These are phyloP conservation scores for Geococcyx californianus DNA, from an alignment of 2,113 vertebrate species.

Conservation along the genomic window DNA sequence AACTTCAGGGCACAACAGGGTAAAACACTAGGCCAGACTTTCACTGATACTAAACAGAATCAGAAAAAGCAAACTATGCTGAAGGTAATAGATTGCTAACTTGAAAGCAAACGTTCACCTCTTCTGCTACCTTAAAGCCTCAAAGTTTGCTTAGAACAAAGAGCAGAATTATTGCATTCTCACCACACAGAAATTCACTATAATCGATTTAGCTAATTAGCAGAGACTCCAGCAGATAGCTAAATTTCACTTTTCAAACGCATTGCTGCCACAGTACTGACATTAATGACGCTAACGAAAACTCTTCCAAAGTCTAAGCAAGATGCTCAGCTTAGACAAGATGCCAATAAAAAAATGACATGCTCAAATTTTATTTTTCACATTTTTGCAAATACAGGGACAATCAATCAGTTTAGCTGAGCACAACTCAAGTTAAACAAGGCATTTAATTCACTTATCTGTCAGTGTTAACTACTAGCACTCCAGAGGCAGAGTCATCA, in stretches of 20 bases:
- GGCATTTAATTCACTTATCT: not conserved
- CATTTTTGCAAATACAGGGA: slow-evolving; percentile 10
- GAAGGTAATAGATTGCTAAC: not conserved
- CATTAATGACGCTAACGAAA: not conserved
- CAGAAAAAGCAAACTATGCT: not conserved
- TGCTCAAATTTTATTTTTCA: not conserved
- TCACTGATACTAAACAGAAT: not conserved
- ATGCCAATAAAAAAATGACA: slow-evolving; percentile 6
- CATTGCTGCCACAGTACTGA: not conserved
- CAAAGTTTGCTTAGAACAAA: slow-evolving; percentile 2
- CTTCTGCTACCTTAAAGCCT: not conserved
- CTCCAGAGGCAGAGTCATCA: not conserved
- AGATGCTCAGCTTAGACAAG: slow-evolving; percentile 22
- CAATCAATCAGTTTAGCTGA: slow-evolving; percentile 32
- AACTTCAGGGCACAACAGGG: not conserved
- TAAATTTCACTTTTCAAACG: slow-evolving; percentile 33
- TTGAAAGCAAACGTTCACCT: not conserved
- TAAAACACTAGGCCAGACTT: not conserved
- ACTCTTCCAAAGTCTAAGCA: slow-evolving; percentile 18
- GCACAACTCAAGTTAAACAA: slow-evolving; percentile 3
- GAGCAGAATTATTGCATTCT: slow-evolving; percentile 14
- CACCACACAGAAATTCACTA: not conserved
- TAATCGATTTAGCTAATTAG: slow-evolving; percentile 23
- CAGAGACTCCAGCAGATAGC: slow-evolving; percentile 8
- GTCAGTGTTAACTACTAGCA: not conserved